A percentile compares a stretch with the other conserved stretches of the same genome.
Conservation (phyloP, 2,797 vertebrate genomes). For the Lutjanus argentimaculatus region DNA sequence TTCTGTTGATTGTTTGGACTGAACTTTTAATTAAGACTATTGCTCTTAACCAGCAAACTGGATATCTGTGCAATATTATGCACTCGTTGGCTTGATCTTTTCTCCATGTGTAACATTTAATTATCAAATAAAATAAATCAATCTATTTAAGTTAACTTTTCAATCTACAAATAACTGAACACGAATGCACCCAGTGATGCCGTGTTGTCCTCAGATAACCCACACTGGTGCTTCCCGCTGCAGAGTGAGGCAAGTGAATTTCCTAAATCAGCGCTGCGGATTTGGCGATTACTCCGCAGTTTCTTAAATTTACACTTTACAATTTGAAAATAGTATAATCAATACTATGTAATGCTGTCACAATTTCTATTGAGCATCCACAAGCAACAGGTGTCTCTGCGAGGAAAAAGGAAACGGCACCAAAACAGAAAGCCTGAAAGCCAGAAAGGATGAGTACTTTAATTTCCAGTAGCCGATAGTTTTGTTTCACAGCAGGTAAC, state of each 20-base stretch:
- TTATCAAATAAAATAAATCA: neutral
- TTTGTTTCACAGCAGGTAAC: slow-evolving; percentile 12
- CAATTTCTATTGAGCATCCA: neutral
- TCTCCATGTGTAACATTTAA: neutral
- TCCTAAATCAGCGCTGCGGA: neutral
- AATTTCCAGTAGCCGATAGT: neutral
- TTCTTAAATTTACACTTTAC: neutral
- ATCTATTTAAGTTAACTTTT: neutral
- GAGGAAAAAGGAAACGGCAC: neutral
- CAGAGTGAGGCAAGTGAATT: neutral
- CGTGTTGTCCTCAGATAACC: slow-evolving; percentile 74
- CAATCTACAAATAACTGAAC: neutral
- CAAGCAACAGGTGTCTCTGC: slow-evolving; percentile 51
- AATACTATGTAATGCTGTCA: neutral
- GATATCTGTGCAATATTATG: neutral
- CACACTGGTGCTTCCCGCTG: slow-evolving; percentile 4
- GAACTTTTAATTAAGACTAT: accelerated
- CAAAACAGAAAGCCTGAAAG: neutral
- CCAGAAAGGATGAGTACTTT: neutral
- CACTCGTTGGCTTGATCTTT: neutral
- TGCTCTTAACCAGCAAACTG: neutral
- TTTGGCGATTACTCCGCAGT: neutral
- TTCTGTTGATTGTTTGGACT: neutral
- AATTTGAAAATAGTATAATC: neutral
- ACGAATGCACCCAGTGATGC: slow-evolving; percentile 38